Percentiles rank a stretch among this genome's conserved stretches.
Evolutionary conservation across 2,113 vertebrate genomes (phyloP).

Genomic region (Pantherophis guttatus): DNA sequence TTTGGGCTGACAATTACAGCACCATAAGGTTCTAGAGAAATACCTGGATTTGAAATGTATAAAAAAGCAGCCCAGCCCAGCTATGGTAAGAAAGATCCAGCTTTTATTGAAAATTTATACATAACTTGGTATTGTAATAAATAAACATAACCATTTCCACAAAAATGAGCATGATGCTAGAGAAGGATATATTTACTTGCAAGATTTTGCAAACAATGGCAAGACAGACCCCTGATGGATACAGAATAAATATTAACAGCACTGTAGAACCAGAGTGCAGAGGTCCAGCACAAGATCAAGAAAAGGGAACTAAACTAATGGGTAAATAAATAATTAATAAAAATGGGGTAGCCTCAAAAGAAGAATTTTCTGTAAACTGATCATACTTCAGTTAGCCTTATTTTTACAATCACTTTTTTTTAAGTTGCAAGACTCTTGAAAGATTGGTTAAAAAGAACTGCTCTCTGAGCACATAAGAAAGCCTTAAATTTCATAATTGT

Average conservation of each 20-base stretch:
- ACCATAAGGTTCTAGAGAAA: neutral
- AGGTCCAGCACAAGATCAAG: constrained; percentile 57
- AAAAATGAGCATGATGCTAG: constrained; percentile 68
- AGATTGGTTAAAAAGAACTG: constrained; percentile 41
- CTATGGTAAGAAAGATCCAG: constrained; percentile 87
- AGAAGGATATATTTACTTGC: constrained; percentile 67
- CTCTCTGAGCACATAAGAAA: constrained; percentile 51
- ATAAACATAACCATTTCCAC: constrained; percentile 90
- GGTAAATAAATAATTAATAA: constrained; percentile 85
- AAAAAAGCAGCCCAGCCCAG: constrained; percentile 31
- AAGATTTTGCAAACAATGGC: constrained; percentile 71
- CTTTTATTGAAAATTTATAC: constrained; percentile 96
- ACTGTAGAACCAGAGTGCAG: constrained; percentile 72
- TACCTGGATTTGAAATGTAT: neutral
- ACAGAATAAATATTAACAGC: constrained; percentile 87
- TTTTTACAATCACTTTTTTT: constrained; percentile 56
- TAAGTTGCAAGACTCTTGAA: constrained; percentile 44
- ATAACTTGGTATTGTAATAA: constrained; percentile 91
- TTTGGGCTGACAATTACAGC: neutral
- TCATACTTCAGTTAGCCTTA: constrained; percentile 50
- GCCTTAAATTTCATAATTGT: constrained; percentile 46
- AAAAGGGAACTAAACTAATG: constrained; percentile 55
- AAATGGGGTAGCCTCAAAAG: constrained; percentile 60
- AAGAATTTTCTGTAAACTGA: constrained; percentile 64
- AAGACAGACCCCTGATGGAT: constrained; percentile 65